Evolutionary conservation across 2,888 invertebrate genomes (phyloP), one percentile per base, ranked within the genome.

Genomic region (Sialis fuliginosa): DNA sequence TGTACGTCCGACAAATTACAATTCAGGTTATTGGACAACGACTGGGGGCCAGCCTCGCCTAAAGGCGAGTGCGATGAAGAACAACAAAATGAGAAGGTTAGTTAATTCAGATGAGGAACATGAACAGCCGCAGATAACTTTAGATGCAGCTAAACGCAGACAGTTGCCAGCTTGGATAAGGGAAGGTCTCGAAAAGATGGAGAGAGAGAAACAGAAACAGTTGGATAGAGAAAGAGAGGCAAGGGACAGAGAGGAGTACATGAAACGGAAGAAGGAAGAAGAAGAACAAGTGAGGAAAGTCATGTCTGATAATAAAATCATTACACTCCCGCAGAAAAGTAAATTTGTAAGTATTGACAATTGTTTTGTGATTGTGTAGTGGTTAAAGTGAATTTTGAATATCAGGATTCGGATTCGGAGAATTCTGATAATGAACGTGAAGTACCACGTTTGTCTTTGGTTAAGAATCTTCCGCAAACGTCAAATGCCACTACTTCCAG

Each of bases 141-240:
- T 77, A 60, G 91, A 92, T 64, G 88, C 89, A 10, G 84, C 83
- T 12, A 89, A 89, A 64, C 71, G 92, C 35, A 80, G 90, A 58
- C 83, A 87, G 56, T 71, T 97, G 22, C 97, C 97, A n/a, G 90
- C 88, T 0, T 97, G 97, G 97, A 95, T 97, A 53, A 74, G 95
- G 62, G 95, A 91, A 71, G 90, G 95, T 33, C 67, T 97, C 54
- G 96, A 96, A 61, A 96, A 96, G 70, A 95, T 96, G 90, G 96
- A 97, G 63, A 74, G 87, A 30, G 92, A 95, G 56, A 92, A 93
- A 59, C 79, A 81, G 58, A 84, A 79, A 56, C 90, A 91, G 52
- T 71, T 88, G 54, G 91, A 92, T 60, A 77, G 78, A 46, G 83
- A 85, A 57, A 71, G 79, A 52, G 77, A 80, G 54, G 71, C 74